Conservation (phyloP, 2,888 invertebrate genomes). For the Peribatodes rhomboidaria region DNA sequence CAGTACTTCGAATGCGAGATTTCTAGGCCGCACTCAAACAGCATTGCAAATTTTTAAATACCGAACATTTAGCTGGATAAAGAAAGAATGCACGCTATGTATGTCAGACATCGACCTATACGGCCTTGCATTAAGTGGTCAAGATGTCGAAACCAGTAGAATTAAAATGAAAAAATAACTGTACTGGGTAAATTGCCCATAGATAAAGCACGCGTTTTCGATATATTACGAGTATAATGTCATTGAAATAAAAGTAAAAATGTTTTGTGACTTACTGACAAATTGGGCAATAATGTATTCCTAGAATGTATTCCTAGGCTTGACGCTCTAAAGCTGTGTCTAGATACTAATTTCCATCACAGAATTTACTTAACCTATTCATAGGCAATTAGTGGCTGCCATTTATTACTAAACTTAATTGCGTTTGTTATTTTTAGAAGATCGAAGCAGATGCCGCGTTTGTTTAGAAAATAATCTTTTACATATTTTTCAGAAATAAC, state of each 20-base stretch:
- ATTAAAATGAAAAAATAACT: conserved; percentile 39
- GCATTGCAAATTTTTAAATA: conserved; percentile 71
- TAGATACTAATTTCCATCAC: neutral
- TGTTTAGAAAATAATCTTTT: neutral
- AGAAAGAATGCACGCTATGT: conserved; percentile 53
- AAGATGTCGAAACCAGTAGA: conserved; percentile 50
- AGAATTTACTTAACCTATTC: neutral
- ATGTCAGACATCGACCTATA: conserved; percentile 48
- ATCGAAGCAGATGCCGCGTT: neutral
- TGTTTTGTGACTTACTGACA: neutral
- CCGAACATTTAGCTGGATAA: conserved; percentile 51
- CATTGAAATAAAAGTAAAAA: conserved; percentile 6
- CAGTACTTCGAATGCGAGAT: conserved; percentile 63
- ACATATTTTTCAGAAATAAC: neutral
- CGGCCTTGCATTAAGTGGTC: conserved; percentile 49
- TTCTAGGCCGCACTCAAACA: conserved; percentile 69
- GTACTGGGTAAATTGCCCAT: conserved; percentile 42
- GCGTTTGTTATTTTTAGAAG: neutral
- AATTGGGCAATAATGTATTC: conserved; percentile 5
- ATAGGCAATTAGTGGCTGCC: neutral
- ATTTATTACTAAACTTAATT: neutral
- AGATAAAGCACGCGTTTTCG: conserved; percentile 45
- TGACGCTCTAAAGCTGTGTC: neutral
- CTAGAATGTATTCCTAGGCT: neutral
- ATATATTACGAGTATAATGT: conserved; percentile 35